phyloP scores from a whole-genome alignment of 2,888 invertebrate species.

The Plagiodera versicolora region DNA sequence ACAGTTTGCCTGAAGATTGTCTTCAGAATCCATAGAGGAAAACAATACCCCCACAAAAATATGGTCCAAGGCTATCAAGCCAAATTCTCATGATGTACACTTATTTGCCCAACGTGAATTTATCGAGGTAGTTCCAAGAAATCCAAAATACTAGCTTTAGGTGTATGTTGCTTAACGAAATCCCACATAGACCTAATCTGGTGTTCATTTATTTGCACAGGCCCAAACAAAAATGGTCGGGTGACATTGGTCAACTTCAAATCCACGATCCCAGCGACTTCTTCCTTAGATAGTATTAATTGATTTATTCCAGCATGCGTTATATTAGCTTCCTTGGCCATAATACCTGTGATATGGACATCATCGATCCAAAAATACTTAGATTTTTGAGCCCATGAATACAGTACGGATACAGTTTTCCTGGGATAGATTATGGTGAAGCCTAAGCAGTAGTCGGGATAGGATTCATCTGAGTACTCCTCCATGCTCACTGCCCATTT shows the following conservation, averaged over 20 bases:
- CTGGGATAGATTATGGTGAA: conserved; percentile 44
- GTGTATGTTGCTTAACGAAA: conserved; percentile 8
- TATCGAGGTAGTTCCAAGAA: no score
- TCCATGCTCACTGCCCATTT: conserved; percentile 73
- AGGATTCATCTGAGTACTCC: conserved; percentile 65
- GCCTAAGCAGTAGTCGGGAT: conserved; percentile 76
- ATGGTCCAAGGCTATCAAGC: no score
- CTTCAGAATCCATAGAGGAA: no score
- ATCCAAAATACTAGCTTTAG: conserved; percentile 13
- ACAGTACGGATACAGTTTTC: conserved; percentile 55
- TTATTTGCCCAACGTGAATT: no score
- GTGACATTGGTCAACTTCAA: conserved; percentile 13
- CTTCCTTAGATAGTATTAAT: conserved; percentile 11
- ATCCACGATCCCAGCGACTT: conserved; percentile 14
- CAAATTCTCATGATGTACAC: no score
- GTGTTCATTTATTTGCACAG: conserved; percentile 9
- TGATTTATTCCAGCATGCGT: conserved; percentile 16
- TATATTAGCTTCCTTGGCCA: conserved; percentile 51
- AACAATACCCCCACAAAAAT: no score
- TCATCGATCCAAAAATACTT: conserved; percentile 75
- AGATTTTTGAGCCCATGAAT: conserved; percentile 58
- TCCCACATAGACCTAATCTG: conserved; percentile 17
- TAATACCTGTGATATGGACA: conserved; percentile 66
- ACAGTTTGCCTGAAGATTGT: no score
- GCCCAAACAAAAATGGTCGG: conserved; percentile 15